These are phyloP conservation scores for Acanthisitta chloris DNA, from an alignment of 2,113 vertebrate species.

Conservation along the genomic window DNA sequence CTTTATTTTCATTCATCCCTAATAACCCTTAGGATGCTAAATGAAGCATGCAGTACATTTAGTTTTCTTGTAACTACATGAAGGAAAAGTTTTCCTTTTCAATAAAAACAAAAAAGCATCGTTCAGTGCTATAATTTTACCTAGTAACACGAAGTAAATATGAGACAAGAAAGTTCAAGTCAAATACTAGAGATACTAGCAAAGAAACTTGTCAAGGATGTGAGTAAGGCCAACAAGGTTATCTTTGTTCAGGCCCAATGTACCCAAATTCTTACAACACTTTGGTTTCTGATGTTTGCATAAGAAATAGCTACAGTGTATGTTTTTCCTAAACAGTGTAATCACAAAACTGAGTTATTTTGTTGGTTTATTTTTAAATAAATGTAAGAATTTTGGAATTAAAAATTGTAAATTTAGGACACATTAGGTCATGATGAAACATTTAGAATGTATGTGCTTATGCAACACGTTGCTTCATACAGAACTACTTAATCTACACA, in stretches of 20 bases:
- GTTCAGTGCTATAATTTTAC: not conserved
- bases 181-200: not conserved
- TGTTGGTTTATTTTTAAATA: not conserved
- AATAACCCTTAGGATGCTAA: not conserved
- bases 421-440: rapidly evolving
- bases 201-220: not conserved
- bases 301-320: not conserved
- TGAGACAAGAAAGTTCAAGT: not conserved
- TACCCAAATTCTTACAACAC: not conserved
- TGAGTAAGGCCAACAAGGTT: not conserved
- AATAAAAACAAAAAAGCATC: not conserved
- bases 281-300: not conserved
- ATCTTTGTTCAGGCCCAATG: not conserved
- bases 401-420: not conserved
- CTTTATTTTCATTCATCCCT: not conserved
- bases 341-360: not conserved
- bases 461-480: not conserved
- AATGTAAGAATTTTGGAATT: not conserved
- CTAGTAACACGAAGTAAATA: not conserved
- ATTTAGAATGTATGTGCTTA: not conserved
- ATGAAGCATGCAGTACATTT: not conserved
- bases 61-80: not conserved
- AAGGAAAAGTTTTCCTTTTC: not conserved
- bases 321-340: not conserved
- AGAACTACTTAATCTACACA: not conserved